A percentile compares a stretch with the other conserved stretches of the same genome.
These are phyloP conservation scores for Pterostichus madidus DNA, from an alignment of 2,888 invertebrate species.

Conservation along the genomic window DNA sequence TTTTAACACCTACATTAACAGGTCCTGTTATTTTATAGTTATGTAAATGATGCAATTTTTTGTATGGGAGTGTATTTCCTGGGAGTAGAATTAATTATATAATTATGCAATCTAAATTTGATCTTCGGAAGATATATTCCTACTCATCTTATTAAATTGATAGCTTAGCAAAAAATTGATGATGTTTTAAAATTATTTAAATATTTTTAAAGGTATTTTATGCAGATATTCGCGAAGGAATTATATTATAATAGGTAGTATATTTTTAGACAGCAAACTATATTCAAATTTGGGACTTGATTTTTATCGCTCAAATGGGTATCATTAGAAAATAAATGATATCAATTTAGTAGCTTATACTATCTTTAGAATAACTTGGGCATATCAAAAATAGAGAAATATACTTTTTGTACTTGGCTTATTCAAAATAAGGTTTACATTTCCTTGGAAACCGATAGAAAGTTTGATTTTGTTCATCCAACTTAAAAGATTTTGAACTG, in stretches of 20 bases:
- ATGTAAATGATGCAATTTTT: no score
- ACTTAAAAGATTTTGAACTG: no score
- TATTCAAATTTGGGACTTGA: background rate
- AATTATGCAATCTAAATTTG: conserved; percentile 29
- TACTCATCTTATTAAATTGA: background rate
- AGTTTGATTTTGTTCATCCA: no score
- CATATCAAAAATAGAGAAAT: no score
- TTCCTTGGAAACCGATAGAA: no score
- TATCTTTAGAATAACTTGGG: no score
- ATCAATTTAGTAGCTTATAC: background rate
- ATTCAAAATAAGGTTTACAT: no score
- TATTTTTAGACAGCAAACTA: background rate
- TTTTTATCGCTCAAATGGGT: background rate
- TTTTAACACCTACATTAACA: background rate
- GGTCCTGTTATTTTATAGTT: background rate
- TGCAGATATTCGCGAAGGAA: no score
- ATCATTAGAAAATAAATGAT: background rate
- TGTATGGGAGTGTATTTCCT: conserved; percentile 11
- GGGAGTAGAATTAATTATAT: conserved; percentile 12
- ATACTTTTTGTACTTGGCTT: no score
- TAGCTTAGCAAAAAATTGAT: background rate
- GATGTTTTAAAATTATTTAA: background rate
- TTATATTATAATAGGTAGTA: no score
- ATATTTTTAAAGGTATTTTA: background rate
- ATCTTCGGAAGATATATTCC: background rate